Evolutionary conservation across 2,797 vertebrate species (phyloP).

Genomic region (Chloroceryle amazona): DNA sequence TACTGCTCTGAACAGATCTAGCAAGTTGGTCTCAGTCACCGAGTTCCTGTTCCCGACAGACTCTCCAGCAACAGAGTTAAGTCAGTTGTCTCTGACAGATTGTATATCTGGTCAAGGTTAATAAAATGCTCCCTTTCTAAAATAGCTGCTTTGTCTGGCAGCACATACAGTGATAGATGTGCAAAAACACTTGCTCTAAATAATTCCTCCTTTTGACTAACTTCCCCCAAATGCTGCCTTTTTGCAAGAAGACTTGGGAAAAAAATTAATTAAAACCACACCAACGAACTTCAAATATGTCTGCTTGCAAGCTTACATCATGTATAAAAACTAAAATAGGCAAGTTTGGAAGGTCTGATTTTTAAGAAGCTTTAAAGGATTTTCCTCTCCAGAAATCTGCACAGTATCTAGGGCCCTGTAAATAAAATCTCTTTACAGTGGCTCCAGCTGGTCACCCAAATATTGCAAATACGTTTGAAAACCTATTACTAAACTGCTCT

Average conservation of each 20-base stretch:
- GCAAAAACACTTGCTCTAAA: background rate
- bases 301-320: background rate
- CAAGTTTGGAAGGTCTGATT: background rate
- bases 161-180: background rate
- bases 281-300: background rate
- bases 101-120: background rate
- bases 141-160: background rate
- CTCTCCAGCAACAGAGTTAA: background rate
- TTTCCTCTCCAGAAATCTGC: background rate
- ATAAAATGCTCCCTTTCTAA: constrained; percentile 12
- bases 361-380: background rate
- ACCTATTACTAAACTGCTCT: background rate
- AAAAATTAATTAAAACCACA: background rate
- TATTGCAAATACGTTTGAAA: background rate
- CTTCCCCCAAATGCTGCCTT: background rate
- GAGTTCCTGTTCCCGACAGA: background rate
- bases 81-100: background rate
- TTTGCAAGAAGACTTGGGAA: background rate
- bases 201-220: background rate
- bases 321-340: background rate
- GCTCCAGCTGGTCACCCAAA: background rate
- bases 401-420: background rate
- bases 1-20: background rate
- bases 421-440: background rate
- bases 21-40: background rate